These are phyloP conservation scores for Mus spretus DNA, from an alignment of 2,797 vertebrate species.

Conservation along the genomic window DNA sequence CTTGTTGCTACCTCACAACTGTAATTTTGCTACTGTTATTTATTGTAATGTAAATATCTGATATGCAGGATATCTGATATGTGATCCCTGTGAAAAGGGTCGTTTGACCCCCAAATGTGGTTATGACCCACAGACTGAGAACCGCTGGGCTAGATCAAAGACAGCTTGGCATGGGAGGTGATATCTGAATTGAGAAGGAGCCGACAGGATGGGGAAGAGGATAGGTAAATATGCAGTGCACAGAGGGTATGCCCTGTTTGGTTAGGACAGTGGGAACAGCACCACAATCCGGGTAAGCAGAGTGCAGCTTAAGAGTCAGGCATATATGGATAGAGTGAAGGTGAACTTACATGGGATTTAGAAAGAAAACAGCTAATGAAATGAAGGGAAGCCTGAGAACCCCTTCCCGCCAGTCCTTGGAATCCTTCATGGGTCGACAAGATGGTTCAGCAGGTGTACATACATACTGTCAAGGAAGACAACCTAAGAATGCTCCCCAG, in stretches of 20 bases:
- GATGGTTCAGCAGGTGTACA: not conserved
- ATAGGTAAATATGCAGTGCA: not conserved
- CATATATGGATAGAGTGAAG: too few species aligned
- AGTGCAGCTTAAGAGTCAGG: not conserved
- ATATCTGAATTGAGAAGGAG: not conserved
- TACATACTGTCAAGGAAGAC: not conserved
- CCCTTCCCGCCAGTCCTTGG: not conserved
- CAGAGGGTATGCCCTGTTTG: not conserved
- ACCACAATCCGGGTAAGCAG: accelerated
- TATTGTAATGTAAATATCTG: not conserved
- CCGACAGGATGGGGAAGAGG: not conserved
- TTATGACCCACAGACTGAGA: not conserved
- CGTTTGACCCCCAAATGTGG: not conserved
- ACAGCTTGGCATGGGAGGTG: not conserved
- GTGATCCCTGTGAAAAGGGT: not conserved
- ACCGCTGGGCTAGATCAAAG: not conserved
- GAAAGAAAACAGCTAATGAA: not conserved
- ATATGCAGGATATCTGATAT: not conserved
- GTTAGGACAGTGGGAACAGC: not conserved
- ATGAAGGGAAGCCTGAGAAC: not conserved
- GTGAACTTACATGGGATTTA: not conserved
- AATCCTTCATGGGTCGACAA: not conserved
- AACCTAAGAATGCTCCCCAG: not conserved
- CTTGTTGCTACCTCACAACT: not conserved
- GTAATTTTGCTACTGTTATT: not conserved